Evolutionary conservation across 2,888 invertebrate species (phyloP).

Genomic region (Polymixis flavicincta): DNA sequence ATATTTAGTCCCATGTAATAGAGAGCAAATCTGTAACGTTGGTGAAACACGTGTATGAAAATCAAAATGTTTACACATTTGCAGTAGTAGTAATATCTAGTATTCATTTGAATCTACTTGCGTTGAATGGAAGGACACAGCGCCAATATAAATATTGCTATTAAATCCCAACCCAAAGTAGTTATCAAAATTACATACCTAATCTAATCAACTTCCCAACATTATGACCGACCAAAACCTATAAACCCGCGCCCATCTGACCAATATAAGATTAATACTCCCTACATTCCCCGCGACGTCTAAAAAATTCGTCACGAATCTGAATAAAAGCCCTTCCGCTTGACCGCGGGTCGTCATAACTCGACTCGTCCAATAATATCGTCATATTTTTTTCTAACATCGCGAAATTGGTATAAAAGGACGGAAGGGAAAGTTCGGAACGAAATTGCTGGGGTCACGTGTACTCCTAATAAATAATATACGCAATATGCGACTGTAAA

Average conservation of each 20-base stretch:
- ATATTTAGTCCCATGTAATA: no score
- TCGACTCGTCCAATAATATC: slow-evolving; percentile 87
- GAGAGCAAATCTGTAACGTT: neutral
- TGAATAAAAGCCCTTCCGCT: slow-evolving; percentile 81
- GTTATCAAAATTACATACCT: slow-evolving; percentile 28
- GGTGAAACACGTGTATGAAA: neutral
- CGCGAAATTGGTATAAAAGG: slow-evolving; percentile 88
- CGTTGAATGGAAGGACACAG: neutral
- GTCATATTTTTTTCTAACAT: slow-evolving; percentile 89
- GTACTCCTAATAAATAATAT: slow-evolving; percentile 87
- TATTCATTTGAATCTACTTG: neutral
- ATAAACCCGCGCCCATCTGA: slow-evolving; percentile 48
- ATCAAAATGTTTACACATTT: neutral
- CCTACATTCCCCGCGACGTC: slow-evolving; percentile 60
- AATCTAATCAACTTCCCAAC: slow-evolving; percentile 24
- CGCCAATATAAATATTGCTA: neutral
- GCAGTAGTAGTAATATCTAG: neutral
- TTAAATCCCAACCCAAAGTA: neutral
- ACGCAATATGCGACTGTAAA: slow-evolving; percentile 84
- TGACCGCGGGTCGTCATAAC: slow-evolving; percentile 85
- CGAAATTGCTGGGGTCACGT: slow-evolving; percentile 86
- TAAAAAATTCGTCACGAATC: slow-evolving; percentile 67
- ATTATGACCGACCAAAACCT: slow-evolving; percentile 19
- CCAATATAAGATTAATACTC: slow-evolving; percentile 59
- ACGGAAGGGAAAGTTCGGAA: slow-evolving; percentile 84